phyloP scores from a whole-genome alignment of 2,888 invertebrate genomes.

The Agriopis leucophaearia region DNA sequence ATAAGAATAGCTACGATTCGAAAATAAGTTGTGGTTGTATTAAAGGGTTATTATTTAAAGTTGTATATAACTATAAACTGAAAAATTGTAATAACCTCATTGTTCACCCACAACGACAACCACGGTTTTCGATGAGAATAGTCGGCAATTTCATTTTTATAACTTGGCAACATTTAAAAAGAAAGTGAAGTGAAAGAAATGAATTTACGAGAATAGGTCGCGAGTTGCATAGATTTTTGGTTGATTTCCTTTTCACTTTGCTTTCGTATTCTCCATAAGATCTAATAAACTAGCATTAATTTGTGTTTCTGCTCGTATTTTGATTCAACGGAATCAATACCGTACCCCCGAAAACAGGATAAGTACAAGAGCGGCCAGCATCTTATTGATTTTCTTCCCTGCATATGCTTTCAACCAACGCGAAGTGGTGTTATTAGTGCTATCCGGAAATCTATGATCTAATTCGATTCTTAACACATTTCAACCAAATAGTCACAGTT shows the following conservation, averaged over 20 bases:
- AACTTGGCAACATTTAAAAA: slow-evolving; percentile 81
- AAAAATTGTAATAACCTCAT: not conserved
- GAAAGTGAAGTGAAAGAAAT: slow-evolving; percentile 86
- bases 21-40: too few species aligned
- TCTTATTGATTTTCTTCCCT: slow-evolving; percentile 87
- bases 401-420: slow-evolving; percentile 86
- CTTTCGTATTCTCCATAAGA: slow-evolving; percentile 81
- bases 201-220: slow-evolving; percentile 86
- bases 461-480: slow-evolving; percentile 64
- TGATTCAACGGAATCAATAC: slow-evolving; percentile 77
- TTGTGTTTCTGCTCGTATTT: slow-evolving; percentile 80
- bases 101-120: not conserved
- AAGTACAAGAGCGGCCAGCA: slow-evolving; percentile 84
- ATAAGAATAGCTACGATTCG: too few species aligned
- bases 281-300: slow-evolving; percentile 83
- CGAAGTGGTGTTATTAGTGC: slow-evolving; percentile 79
- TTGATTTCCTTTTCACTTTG: slow-evolving; percentile 86
- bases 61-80: too few species aligned
- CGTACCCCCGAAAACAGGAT: slow-evolving; percentile 75
- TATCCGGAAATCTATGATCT: slow-evolving; percentile 70
- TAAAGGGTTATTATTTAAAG: too few species aligned
- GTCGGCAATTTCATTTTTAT: slow-evolving; percentile 33
- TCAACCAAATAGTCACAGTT: slow-evolving; percentile 59
- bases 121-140: not conserved
- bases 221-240: slow-evolving; percentile 86